Evolutionary conservation across 2,113 vertebrate species (phyloP), one percentile per base, ranked within the genome.

Genomic region (Saguinus midas): DNA sequence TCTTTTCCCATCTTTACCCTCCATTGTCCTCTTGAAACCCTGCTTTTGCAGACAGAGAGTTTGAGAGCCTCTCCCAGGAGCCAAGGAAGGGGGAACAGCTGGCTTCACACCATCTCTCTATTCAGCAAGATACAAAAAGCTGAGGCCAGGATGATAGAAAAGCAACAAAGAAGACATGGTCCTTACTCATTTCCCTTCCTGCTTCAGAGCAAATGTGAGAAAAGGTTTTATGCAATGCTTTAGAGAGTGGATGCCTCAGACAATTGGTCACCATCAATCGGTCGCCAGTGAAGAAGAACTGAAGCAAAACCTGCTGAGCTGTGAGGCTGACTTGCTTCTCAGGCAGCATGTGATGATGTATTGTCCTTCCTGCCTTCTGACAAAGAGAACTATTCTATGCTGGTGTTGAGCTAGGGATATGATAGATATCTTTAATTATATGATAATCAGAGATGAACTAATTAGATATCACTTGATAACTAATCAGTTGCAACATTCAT

Each of bases 381-480:
- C 81, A 82, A 27, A 89, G 76, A 80, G 58, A 73, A 25, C 40
- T 32, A 20, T 43, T 79, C 35, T 4, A 13, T 50, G 50, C 61
- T 70, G 6, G 61, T 45, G 11, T 52, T 27, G 55, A 66, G 61
- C 89, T 93, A 45, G 72, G 45, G 37, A 21, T 25, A 17, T 48
- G 90, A 66, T 83, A 50, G 83, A 89, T 92, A 78, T 79, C 75
- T 88, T 96, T 90, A 96, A 95, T 93, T 88, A 93, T 35, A 93
- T 9, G 40, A 94, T 90, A 87, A 95, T 95, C 80, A 86, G 85
- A 97, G 97, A 97, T 8, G n/a, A 95, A 40, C 83, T 64, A 95
- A 95, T 87, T 87, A 86, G 96, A 55, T 88, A 94, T 94, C 37
- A 48, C 87, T 87, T 94, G 95, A 89, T 97, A 97, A 97, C 94